A percentile compares a stretch with the other conserved stretches of the same genome.
Evolutionary conservation across 2,113 vertebrate species (phyloP).

Genomic region (pig (Sus scrofa)): T2T-Sscrofa CM000817.6:141812501-141813000

Average conservation of each 20-base stretch:
- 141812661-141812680: slow-evolving; percentile 26
- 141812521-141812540: slow-evolving; percentile 13
- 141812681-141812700: not conserved
- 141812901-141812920: not conserved
- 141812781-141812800: not conserved
- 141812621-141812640: not conserved
- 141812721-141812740: not conserved
- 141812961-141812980: not conserved
- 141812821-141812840: not conserved
- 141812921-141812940: not conserved
- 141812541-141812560: not conserved
- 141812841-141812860: not conserved
- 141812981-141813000: slow-evolving; percentile 32
- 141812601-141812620: not conserved
- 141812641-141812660: slow-evolving; percentile 40
- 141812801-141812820: not conserved
- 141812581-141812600: too few species aligned
- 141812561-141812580: slow-evolving; percentile 47
- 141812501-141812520: slow-evolving; percentile 31
- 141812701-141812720: slow-evolving; percentile 3
- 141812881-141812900: not conserved
- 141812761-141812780: not conserved
- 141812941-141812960: not conserved
- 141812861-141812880: not conserved
- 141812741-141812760: not conserved